Base-by-base conservation (phyloP, 2,113 vertebrate genomes). In the Mola mola region DNA sequence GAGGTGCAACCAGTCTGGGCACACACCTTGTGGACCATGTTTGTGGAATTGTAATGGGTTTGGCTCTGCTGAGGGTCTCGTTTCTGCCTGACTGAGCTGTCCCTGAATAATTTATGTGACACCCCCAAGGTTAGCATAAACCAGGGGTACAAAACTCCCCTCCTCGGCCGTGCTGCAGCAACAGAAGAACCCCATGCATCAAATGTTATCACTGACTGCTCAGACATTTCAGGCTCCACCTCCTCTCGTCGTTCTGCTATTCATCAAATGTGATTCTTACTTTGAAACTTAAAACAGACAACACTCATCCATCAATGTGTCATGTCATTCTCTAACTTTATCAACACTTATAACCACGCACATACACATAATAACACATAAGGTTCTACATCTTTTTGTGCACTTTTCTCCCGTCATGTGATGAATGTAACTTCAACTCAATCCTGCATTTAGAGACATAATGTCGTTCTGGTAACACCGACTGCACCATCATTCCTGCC, bases 401-500 rank as follows among this genome's bases (percentile, higher is more conserved):
- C 36, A 6, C n/a, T 13, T 15, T 29, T 42, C 33, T 20, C 13
- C 13, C 15, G 16, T n/a, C 2, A n/a, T 20, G 8, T 12, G 38
- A 47, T 26, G 40, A 17, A 20, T 4, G 2, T 6, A 24, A 47
- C 29, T 20, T n/a, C 8, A 25, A 33, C n/a, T 10, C 43, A 16
- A 37, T 59, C 21, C 8, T 19, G 61, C 17, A 28, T 17, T 37
- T 38, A 41, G 34, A 66, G 47, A 61, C 51, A 60, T 67, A 21
- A 24, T 5, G 87, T 85, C 79, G 84, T 81, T 85, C 24, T 68
- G 90, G 77, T 66, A 75, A 89, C 79, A 48, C 13, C 6, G 29
- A 67, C 81, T 63, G 65, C 73, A 72, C 80, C 75, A 46, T 51
- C 61, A 37, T 2, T 24, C 26, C 25, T 21, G 28, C 19, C 40